Conservation (phyloP, 2,888 invertebrate genomes). For the Lycia hirtaria region DNA sequence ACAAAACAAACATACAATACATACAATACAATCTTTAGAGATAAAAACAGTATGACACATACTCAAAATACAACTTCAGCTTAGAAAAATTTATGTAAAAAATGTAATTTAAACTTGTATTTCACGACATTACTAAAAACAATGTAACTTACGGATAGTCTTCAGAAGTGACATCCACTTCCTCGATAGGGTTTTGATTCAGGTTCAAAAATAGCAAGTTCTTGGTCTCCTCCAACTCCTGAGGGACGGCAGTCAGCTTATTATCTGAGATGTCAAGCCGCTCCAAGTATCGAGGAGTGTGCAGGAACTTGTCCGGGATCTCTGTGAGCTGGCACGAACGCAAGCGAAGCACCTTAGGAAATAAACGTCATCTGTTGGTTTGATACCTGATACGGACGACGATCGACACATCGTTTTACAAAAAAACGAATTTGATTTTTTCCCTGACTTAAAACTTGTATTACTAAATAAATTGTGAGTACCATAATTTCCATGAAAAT, state of each 20-base stretch:
- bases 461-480: too few relatives aligned
- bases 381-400: too few relatives aligned
- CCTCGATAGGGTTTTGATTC: slow-evolving; percentile 89
- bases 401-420: too few relatives aligned
- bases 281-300: slow-evolving; percentile 87
- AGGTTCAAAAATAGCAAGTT: slow-evolving; percentile 87
- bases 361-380: slow-evolving; percentile 6
- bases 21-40: too few relatives aligned
- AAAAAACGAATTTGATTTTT: too few relatives aligned
- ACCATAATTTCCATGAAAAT: too few relatives aligned
- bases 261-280: slow-evolving; percentile 89
- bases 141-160: slow-evolving; percentile 67
- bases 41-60: neutral
- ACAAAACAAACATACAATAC: too few relatives aligned
- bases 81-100: too few relatives aligned
- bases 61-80: too few relatives aligned
- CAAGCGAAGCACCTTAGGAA: slow-evolving; percentile 87
- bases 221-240: slow-evolving; percentile 85
- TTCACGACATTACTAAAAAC: too few relatives aligned
- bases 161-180: slow-evolving; percentile 74
- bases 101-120: too few relatives aligned
- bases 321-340: slow-evolving; percentile 87
- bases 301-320: slow-evolving; percentile 88
- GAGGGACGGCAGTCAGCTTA: slow-evolving; percentile 85
- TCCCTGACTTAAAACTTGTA: too few relatives aligned